A percentile compares a stretch with the other conserved stretches of the same genome.
Evolutionary conservation across 2,888 invertebrate species (phyloP).

Genomic region (Scelioninae gen. 2): DNA sequence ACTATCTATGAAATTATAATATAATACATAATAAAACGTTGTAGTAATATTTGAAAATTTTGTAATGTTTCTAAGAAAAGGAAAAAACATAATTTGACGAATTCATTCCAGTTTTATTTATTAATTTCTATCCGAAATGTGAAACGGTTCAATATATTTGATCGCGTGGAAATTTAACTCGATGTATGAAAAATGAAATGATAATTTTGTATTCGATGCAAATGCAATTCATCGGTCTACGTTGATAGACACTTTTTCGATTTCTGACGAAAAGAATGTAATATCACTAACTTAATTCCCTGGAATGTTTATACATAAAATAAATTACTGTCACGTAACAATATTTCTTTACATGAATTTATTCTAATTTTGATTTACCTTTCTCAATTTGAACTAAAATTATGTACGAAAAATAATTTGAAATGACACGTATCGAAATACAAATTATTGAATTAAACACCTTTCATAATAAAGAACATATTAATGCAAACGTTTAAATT

Average conservation of each 20-base stretch:
- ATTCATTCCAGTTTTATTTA: constrained; percentile 6
- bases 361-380: too few relatives aligned
- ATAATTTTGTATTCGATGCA: constrained; percentile 37
- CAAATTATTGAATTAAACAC: too few relatives aligned
- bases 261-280: constrained; percentile 15
- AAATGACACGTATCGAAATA: too few relatives aligned
- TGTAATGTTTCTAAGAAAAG: constrained; percentile 1
- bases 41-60: constrained; percentile 21
- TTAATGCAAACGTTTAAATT: too few relatives aligned
- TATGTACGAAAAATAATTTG: too few relatives aligned
- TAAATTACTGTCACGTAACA: not conserved
- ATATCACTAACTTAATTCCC: constrained; percentile 36
- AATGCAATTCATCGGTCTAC: constrained; percentile 33
- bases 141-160: constrained; percentile 12
- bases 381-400: too few relatives aligned
- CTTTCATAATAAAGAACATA: too few relatives aligned
- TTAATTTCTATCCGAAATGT: constrained; percentile 26
- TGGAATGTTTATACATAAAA: constrained; percentile 18
- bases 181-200: constrained; percentile 20
- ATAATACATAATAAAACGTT: constrained; percentile 4
- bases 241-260: constrained; percentile 38
- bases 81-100: constrained; percentile 17
- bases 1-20: constrained; percentile 4
- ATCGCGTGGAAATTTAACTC: constrained; percentile 19
- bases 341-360: not conserved